These are phyloP conservation scores for Sarcophaga variegata DNA, from an alignment of 2,888 invertebrate genomes.

Conservation along the genomic window DNA sequence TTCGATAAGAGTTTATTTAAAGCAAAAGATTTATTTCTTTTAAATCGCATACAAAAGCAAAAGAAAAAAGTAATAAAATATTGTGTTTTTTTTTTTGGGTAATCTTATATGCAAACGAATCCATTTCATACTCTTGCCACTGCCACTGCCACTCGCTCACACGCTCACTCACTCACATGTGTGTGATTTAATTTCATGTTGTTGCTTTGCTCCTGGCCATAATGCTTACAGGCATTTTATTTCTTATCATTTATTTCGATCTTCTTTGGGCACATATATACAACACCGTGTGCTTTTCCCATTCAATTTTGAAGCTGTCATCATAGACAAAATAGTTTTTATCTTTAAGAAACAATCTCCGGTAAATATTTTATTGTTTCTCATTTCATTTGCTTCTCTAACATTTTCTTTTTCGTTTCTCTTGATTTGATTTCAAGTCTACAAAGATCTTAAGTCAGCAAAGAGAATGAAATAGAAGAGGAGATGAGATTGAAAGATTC, in stretches of 20 bases:
- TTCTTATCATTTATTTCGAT: conserved; percentile 57
- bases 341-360: conserved; percentile 66
- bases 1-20: conserved; percentile 62
- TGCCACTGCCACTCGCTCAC: neutral
- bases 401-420: neutral
- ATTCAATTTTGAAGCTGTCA: conserved; percentile 65
- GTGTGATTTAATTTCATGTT: conserved; percentile 40
- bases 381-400: conserved; percentile 3
- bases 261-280: conserved; percentile 13
- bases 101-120: conserved; percentile 57
- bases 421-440: conserved; percentile 24
- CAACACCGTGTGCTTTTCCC: neutral
- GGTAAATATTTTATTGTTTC: conserved; percentile 34
- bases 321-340: conserved; percentile 70
- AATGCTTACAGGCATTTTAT: conserved; percentile 48
- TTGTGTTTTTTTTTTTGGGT: conserved; percentile 38
- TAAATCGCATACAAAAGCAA: neutral
- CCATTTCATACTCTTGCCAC: neutral
- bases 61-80: conserved; percentile 4
- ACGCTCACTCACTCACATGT: conserved; percentile 31
- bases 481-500: conserved; percentile 33
- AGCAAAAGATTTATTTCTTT: conserved; percentile 61
- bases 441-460: conserved; percentile 41
- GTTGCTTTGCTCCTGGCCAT: conserved; percentile 41
- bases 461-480: conserved; percentile 16